phyloP scores from a whole-genome alignment of 2,888 invertebrate species.

The Synergus japonicus region DNA sequence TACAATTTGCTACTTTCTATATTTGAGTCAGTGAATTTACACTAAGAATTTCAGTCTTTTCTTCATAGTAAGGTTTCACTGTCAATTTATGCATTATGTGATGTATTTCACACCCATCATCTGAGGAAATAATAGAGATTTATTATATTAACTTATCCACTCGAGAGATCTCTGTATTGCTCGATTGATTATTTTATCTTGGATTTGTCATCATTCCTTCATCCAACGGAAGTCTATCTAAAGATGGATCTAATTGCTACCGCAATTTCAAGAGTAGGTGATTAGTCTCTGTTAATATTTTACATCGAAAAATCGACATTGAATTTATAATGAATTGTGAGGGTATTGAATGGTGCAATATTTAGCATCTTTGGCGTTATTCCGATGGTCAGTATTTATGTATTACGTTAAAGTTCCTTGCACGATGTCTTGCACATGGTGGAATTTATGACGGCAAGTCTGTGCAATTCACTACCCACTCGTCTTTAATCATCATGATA shows the following conservation, averaged over 20 bases:
- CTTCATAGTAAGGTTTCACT: too few relatives aligned
- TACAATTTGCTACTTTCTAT: neutral
- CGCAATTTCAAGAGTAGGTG: neutral
- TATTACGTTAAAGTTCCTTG: conserved; percentile 13
- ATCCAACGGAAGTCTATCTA: conserved; percentile 34
- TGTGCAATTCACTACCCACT: conserved; percentile 35
- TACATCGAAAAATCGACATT: conserved; percentile 1
- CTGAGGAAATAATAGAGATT: conserved; percentile 14
- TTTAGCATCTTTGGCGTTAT: conserved; percentile 16
- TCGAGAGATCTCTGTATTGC: neutral
- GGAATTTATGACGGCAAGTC: conserved; percentile 28
- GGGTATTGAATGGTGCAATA: neutral
- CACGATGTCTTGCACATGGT: neutral
- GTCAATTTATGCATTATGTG: neutral
- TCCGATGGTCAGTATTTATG: neutral
- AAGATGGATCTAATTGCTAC: conserved; percentile 17
- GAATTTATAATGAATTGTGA: neutral
- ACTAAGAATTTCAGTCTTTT: too few relatives aligned
- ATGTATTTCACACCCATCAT: neutral
- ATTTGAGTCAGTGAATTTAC: too few relatives aligned
- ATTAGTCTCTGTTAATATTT: conserved; percentile 7
- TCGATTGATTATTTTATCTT: conserved; percentile 37
- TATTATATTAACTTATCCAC: conserved; percentile 16
- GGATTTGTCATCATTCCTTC: conserved; percentile 20
- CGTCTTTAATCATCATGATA: conserved; percentile 31